Percentiles rank a stretch among this genome's conserved stretches.
Evolutionary conservation across 23 tunicate species (phyloP).

Genomic region (Botrylloides violaceus): DNA sequence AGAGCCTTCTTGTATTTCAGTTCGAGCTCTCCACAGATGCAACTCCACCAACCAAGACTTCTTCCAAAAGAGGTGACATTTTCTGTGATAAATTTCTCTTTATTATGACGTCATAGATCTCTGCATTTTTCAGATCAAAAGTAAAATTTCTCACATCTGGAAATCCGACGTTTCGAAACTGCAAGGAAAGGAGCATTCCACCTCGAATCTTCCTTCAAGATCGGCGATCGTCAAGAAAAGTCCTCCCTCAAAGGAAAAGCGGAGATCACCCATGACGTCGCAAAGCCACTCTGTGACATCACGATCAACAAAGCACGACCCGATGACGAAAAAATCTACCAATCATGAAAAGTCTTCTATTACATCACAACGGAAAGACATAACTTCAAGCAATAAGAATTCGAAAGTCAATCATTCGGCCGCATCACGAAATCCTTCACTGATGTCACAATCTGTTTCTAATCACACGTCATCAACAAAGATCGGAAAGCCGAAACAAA

Average conservation of each 20-base stretch:
- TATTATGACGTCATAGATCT: neutral
- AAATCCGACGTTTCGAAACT: slow-evolving; percentile 6
- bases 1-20: neutral
- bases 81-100: neutral
- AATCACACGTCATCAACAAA: too few relatives aligned
- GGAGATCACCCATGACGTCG: neutral
- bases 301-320: neutral
- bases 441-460: too few relatives aligned
- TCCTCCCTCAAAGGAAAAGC: neutral
- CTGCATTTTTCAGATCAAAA: slow-evolving; percentile 25
- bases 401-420: too few relatives aligned
- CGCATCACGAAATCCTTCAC: too few relatives aligned
- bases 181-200: neutral
- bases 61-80: neutral
- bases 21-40: neutral
- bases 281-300: neutral
- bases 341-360: slow-evolving; percentile 2
- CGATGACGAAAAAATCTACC: too few relatives aligned
- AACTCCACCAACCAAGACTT: neutral
- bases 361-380: slow-evolving; percentile 1
- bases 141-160: slow-evolving; percentile 58
- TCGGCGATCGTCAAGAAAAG: neutral
- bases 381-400: too few relatives aligned
- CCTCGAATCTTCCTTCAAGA: neutral
- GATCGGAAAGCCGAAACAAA: too few relatives aligned